Conservation (phyloP, 2,113 vertebrate genomes). For the Acinonyx jubatus region DNA sequence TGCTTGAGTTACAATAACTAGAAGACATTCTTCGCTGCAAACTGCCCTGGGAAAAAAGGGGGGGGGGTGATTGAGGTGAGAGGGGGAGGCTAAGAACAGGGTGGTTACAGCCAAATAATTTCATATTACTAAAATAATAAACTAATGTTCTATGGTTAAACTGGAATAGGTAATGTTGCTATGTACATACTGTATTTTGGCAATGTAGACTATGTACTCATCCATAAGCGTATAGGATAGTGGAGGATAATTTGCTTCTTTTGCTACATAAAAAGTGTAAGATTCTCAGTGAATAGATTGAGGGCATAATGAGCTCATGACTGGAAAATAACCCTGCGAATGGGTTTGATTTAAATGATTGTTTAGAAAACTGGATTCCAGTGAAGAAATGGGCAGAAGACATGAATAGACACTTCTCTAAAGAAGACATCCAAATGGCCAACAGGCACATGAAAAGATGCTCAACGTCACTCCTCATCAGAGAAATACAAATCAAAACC, state of each 20-base stretch:
- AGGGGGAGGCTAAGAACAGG: background rate
- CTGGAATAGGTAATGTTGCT: background rate
- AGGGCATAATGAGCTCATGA: background rate
- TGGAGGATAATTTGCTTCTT: background rate
- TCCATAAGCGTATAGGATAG: background rate
- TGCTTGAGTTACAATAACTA: conserved; percentile 4
- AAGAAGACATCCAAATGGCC: too few species aligned
- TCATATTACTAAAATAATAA: background rate
- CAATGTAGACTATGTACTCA: background rate
- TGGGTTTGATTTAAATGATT: background rate
- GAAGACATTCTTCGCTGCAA: background rate
- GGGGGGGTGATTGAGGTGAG: background rate
- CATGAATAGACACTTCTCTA: too few species aligned
- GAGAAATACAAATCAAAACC: too few species aligned
- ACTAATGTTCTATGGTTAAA: background rate
- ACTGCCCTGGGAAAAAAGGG: background rate
- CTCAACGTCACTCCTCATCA: too few species aligned
- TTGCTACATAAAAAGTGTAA: background rate
- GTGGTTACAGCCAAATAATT: background rate
- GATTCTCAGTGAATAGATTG: background rate
- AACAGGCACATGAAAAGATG: too few species aligned
- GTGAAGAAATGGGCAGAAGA: too few species aligned
- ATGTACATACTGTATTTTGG: background rate
- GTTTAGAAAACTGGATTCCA: background rate
- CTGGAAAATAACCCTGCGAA: background rate